Evolutionary conservation across 2,797 vertebrate species (phyloP).

Genomic region (Falco berigora): DNA sequence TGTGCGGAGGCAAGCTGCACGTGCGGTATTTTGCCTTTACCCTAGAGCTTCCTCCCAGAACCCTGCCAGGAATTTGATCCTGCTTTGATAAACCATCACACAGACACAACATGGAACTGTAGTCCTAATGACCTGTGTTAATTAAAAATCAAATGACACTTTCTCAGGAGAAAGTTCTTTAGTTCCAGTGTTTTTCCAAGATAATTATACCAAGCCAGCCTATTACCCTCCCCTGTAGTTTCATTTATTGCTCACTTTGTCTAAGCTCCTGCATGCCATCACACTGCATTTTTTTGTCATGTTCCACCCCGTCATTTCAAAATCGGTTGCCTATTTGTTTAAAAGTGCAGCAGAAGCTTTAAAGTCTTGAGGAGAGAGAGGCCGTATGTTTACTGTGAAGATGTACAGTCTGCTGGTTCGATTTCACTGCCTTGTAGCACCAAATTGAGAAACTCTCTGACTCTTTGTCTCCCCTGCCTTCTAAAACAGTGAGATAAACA

Average conservation of each 20-base stretch:
- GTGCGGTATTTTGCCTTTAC: background rate
- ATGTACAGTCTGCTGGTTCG: background rate
- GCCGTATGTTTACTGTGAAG: background rate
- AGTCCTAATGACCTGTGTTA: background rate
- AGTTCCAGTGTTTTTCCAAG: background rate
- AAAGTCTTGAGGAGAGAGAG: background rate
- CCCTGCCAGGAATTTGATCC: background rate
- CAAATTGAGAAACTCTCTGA: background rate
- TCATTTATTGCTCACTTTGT: background rate
- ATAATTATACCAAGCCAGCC: background rate
- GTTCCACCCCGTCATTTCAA: background rate
- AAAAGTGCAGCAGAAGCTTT: background rate
- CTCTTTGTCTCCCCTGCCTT: background rate
- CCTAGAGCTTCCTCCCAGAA: background rate
- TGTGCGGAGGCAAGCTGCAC: background rate
- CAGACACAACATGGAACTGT: background rate
- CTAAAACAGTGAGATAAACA: slow-evolving; percentile 41
- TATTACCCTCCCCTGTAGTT: background rate
- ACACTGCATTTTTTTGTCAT: background rate
- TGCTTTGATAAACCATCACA: background rate
- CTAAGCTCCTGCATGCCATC: background rate
- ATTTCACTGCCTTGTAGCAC: background rate
- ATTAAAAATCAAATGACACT: background rate
- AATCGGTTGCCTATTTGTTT: background rate
- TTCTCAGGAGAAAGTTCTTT: slow-evolving; percentile 13